These are phyloP conservation scores for Pseudonaja textilis DNA, from an alignment of 2,113 vertebrate species.

Conservation along the genomic window DNA sequence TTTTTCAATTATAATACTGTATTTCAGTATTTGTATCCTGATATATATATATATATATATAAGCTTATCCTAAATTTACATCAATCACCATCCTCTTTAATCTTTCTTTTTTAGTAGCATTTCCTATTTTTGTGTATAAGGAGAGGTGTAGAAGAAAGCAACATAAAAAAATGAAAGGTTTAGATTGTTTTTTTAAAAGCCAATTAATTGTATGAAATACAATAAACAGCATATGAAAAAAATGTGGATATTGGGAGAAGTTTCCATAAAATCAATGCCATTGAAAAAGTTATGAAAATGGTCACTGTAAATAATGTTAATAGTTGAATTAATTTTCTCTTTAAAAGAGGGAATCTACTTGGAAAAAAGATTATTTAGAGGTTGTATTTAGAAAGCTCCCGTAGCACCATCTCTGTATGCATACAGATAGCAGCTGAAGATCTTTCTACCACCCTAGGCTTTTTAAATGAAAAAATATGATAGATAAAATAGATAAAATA, in stretches of 20 bases:
- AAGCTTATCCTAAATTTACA: not conserved
- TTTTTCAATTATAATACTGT: not conserved
- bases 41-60: not conserved
- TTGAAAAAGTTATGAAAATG: not conserved
- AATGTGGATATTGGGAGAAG: not conserved
- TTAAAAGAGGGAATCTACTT: not conserved
- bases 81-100: not conserved
- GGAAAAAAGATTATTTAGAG: not conserved
- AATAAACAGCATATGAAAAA: not conserved
- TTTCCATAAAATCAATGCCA: not conserved
- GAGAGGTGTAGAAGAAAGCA: not conserved
- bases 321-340: not conserved
- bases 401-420: not conserved
- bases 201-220: not conserved
- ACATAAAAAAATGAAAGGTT: not conserved
- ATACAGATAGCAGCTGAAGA: not conserved
- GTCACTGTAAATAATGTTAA: not conserved
- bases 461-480: no score
- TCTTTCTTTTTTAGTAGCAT: not conserved
- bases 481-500: no score
- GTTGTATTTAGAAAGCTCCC: not conserved
- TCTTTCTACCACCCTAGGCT: not conserved
- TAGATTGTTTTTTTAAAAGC: not conserved
- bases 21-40: not conserved
- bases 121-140: not conserved